These are phyloP conservation scores for Coleophora deauratella DNA, from an alignment of 2,888 invertebrate species.

Conservation along the genomic window DNA sequence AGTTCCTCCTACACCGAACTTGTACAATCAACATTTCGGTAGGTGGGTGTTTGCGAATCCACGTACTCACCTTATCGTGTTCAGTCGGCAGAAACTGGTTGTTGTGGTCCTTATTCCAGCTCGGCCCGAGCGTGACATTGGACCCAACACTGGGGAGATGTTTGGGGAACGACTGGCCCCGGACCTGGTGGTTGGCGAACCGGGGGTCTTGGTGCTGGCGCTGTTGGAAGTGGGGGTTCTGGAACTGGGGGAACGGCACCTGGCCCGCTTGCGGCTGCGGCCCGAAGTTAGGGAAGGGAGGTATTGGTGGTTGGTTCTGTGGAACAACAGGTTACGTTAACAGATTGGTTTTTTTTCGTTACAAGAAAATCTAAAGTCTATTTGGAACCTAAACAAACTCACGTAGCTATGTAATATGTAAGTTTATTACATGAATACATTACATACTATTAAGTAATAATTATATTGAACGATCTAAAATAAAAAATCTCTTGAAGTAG, in stretches of 20 bases:
- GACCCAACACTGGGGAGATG: conserved; percentile 36
- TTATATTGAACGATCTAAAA: no score
- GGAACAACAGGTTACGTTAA: no score
- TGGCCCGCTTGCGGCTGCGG: conserved; percentile 28
- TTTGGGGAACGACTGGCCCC: conserved; percentile 27
- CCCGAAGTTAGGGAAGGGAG: conserved; percentile 36
- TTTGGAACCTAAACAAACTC: no score
- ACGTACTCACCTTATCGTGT: not conserved
- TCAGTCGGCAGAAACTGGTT: conserved; percentile 4
- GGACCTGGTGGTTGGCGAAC: conserved; percentile 7
- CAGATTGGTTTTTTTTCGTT: no score
- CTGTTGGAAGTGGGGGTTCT: conserved; percentile 34
- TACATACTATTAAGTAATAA: no score
- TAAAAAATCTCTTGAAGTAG: no score
- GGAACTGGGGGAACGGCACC: conserved; percentile 44
- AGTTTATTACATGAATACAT: no score
- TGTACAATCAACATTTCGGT: no score
- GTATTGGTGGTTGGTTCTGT: conserved; percentile 30
- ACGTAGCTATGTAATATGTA: no score
- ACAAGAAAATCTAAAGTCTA: no score
- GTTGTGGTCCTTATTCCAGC: conserved; percentile 28
- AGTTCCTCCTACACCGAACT: no score
- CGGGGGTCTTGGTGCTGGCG: conserved; percentile 16
- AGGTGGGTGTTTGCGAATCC: no score
- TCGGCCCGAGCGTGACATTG: conserved; percentile 33